phyloP scores from a whole-genome alignment of 2,797 vertebrate species.

The Cirrhinus molitorella region DNA sequence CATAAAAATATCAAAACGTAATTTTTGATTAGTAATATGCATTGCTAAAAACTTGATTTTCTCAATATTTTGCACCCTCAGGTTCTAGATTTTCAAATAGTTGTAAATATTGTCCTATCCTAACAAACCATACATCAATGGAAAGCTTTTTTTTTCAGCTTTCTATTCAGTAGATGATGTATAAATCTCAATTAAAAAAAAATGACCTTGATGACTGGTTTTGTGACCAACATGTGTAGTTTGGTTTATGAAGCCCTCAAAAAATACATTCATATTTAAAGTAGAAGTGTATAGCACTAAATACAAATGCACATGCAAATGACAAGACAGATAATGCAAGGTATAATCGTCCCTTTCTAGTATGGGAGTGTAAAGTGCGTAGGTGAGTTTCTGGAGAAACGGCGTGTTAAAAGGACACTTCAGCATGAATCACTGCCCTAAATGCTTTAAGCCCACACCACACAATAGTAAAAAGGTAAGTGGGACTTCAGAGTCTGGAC shows the following conservation, averaged over 20 bases:
- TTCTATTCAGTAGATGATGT: no score
- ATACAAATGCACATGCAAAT: background rate
- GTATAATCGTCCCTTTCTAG: background rate
- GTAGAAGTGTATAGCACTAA: background rate
- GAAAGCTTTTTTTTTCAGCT: no score
- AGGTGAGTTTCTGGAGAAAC: conserved; percentile 23
- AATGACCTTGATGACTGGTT: no score
- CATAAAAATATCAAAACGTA: no score
- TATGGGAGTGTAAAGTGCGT: conserved; percentile 2
- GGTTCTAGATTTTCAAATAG: no score
- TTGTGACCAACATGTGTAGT: background rate
- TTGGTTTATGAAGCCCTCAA: background rate
- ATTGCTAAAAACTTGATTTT: no score
- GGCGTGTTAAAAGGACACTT: background rate
- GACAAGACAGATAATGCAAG: background rate
- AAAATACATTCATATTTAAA: conserved; percentile 12
- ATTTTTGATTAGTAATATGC: no score
- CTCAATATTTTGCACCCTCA: no score
- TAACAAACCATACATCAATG: no score
- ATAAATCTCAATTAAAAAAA: no score
- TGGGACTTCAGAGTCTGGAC: background rate
- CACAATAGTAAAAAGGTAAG: background rate
- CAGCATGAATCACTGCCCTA: background rate
- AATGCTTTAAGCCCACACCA: background rate
- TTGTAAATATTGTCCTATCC: no score